Evolutionary conservation across 2,113 vertebrate species (phyloP), one percentile per base, ranked within the genome.

Genomic region (Rhinolophus ferrumequinum): DNA sequence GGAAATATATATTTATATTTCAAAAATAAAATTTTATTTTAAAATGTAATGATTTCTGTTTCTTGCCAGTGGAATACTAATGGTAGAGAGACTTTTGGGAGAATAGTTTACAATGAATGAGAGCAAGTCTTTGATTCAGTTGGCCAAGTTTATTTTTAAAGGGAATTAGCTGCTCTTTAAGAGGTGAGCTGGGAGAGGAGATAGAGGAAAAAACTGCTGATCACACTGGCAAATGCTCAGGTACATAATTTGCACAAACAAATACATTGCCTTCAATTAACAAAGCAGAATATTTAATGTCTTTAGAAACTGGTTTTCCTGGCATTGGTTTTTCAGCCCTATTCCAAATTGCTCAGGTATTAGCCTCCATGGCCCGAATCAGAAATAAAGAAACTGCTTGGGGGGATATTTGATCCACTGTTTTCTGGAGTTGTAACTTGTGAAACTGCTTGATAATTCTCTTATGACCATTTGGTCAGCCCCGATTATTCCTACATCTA

Each of bases 61-160:
- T 95, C 30, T 81, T 92, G 47, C 21, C 10, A 83, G 77, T 62
- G 44, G 30, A 21, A 33, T 90, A 2, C 15, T 95, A 81, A 26
- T 58, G 35, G n/a, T 28, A 70, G 54, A 11, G 0, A 7, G 14
- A 58, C 28, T 93, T 97, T 94, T 84, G 18, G 64, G 50, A 93
- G 28, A 88, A 50, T 56, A 66, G 33, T 80, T 93, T 93, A 28
- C 86, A 96, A 86, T n/a, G 64, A 92, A 24, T 41, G 28, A 44
- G 64, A 95, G 30, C 12, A 88, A 47, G 9, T 83, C 11, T 97
- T 97, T 50, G 9, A 81, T 93, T 64, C 38, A 38, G 28, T 66
- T 0, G 22, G 11, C 3, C 44, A 79, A 96, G 41, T 72, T 72
- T 85, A 72, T 93, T 79, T 84, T 72, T 75, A 84, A 83, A 73